phyloP scores from a whole-genome alignment of 1,140 invertebrate species.

The Sycobia sp. region DNA sequence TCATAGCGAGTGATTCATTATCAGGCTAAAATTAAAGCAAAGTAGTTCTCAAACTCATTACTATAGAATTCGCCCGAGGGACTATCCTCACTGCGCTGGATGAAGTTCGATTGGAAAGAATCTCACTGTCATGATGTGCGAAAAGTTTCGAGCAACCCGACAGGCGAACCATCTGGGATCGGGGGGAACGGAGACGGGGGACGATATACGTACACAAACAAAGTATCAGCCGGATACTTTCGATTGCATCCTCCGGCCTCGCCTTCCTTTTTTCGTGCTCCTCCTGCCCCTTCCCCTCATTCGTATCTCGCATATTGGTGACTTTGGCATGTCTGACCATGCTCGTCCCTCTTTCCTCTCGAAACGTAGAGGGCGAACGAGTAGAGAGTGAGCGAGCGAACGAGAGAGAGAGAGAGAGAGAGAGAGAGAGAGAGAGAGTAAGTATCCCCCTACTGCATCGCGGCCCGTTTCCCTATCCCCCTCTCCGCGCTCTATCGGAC shows the following conservation, averaged over 20 bases:
- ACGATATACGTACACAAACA: too few species aligned
- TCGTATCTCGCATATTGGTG: conserved; percentile 31
- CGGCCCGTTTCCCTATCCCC: conserved; percentile 14
- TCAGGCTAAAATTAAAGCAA: too few species aligned
- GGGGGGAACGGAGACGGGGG: too few species aligned
- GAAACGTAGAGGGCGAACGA: background rate
- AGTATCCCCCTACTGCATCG: background rate
- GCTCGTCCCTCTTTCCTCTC: conserved; percentile 30
- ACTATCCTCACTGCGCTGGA: too few species aligned
- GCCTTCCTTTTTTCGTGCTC: conserved; percentile 20
- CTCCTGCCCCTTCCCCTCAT: conserved; percentile 22
- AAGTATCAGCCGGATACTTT: conserved; percentile 19
- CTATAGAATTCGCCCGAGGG: too few species aligned
- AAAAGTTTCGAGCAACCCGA: too few species aligned
- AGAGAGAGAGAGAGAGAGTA: background rate
- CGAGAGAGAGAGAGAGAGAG: background rate
- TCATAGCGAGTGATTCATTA: too few species aligned
- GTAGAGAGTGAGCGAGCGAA: background rate
- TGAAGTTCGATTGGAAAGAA: too few species aligned
- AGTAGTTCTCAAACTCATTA: too few species aligned
- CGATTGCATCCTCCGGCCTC: conserved; percentile 17
- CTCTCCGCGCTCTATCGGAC: conserved; percentile 26
- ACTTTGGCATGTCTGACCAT: conserved; percentile 39
- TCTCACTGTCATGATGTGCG: too few species aligned
- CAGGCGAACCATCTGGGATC: too few species aligned